phyloP scores from a whole-genome alignment of 1,140 invertebrate species.

The Monochamus saltuarius region DNA sequence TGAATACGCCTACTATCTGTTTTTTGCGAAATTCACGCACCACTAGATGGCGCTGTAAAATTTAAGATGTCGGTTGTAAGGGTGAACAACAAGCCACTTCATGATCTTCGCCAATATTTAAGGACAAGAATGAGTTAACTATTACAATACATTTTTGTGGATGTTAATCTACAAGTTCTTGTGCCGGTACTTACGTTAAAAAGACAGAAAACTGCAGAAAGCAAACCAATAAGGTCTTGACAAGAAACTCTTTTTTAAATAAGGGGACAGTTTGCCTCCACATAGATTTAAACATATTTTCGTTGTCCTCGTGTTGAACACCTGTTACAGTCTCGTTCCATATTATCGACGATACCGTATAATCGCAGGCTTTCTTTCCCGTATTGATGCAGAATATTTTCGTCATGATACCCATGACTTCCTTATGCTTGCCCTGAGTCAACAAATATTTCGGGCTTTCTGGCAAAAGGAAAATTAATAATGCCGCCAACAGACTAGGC shows the following conservation, averaged over 20 bases:
- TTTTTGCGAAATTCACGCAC: no score
- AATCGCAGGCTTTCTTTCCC: constrained; percentile 60
- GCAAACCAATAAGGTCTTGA: constrained; percentile 60
- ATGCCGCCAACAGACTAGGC: constrained; percentile 57
- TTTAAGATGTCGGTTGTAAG: no score
- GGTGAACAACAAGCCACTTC: no score
- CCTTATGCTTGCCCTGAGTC: constrained; percentile 60
- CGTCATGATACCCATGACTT: constrained; percentile 61
- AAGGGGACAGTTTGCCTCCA: constrained; percentile 56
- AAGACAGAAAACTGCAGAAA: constrained; percentile 58
- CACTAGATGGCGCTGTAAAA: no score
- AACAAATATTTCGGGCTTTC: constrained; percentile 80
- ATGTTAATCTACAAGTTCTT: no score
- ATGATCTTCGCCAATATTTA: no score
- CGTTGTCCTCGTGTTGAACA: constrained; percentile 20
- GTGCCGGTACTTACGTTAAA: constrained; percentile 53
- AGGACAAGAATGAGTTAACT: no score
- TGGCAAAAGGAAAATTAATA: constrained; percentile 59
- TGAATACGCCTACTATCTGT: no score
- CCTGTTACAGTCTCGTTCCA: constrained; percentile 26
- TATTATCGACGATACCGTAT: constrained; percentile 57
- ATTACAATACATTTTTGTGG: no score
- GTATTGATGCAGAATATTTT: constrained; percentile 55
- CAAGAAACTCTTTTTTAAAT: constrained; percentile 54
- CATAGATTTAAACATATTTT: constrained; percentile 39